A percentile compares a stretch with the other conserved stretches of the same genome.
These are phyloP conservation scores for Eulacestoma nigropectus DNA, from an alignment of 2,113 vertebrate genomes.

Conservation along the genomic window DNA sequence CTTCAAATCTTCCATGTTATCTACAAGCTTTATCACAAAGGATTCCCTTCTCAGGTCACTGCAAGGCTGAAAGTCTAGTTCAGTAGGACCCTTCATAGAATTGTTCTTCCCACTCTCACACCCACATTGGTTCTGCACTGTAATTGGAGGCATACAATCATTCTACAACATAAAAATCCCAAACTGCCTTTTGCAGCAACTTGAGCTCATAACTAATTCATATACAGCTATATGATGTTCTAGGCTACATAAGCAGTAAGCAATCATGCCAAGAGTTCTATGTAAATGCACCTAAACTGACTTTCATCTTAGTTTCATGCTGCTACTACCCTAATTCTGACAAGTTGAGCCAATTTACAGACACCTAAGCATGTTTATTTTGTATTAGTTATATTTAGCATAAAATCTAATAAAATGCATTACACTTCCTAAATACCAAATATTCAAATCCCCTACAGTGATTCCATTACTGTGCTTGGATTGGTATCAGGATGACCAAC, in stretches of 20 bases:
- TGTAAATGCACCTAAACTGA: background rate
- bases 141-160: background rate
- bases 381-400: background rate
- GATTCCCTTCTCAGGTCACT: background rate
- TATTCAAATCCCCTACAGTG: background rate
- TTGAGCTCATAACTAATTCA: background rate
- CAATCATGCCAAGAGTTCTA: background rate
- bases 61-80: background rate
- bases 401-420: background rate
- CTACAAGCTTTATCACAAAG: background rate
- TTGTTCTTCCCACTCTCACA: background rate
- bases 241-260: background rate
- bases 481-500: background rate
- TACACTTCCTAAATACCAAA: background rate
- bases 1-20: background rate
- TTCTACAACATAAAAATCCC: background rate
- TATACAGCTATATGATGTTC: background rate
- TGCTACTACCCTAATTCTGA: background rate
- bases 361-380: background rate
- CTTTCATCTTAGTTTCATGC: background rate
- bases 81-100: background rate
- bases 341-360: background rate
- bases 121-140: background rate
- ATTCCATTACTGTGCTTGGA: background rate
- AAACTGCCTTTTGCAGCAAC: background rate